Base-by-base conservation (phyloP, 2,888 invertebrate species). In the Drosophila aldrichi region DNA sequence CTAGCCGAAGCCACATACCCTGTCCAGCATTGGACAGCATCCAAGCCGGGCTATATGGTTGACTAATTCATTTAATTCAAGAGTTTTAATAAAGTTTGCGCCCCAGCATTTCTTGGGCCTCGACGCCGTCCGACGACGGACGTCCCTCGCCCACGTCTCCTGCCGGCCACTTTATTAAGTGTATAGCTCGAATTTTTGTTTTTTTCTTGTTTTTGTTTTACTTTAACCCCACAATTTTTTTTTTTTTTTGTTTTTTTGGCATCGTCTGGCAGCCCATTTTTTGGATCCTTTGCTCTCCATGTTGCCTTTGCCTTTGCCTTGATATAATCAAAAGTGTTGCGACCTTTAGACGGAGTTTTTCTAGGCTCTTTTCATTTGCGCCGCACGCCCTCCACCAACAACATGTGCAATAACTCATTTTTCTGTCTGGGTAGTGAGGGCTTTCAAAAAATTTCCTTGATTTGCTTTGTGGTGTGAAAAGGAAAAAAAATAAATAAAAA, bases 21-120 rank as follows among this genome's bases (percentile, higher is more conserved):
- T 22, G 48, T 59, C 72, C 61, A 60, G 56, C 25, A n/a, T 58
- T 58, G 70, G 71, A 54, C 76, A 60, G 36, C 68, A 68, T 61
- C 61, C 85, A 70, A 86, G 85, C 82, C 71, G 69, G 83, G 81
- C 89, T 89, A 72, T 89, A 89, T 86, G 85, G 89, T 89, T 86
- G 89, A 86, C 85, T 86, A 86, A 86, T 86, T 86, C 85, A 86
- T 86, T 86, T 86, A 86, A 86, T 86, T 86, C 85, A 89, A 86
- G 85, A 86, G 89, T 86, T 86, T 86, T 86, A 86, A 86, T 86
- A 86, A 86, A 86, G 89, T 86, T 86, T 86, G 82, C 87, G 74
- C 83, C 74, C 82, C 48, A 84, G 72, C 77, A 84, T 87, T 85
- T 80, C 78, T 74, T 73, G 68, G 69, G 60, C 78, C 74, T 69